Base-by-base conservation (phyloP, 2,113 vertebrate species). In the Crypturellus undulatus region DNA sequence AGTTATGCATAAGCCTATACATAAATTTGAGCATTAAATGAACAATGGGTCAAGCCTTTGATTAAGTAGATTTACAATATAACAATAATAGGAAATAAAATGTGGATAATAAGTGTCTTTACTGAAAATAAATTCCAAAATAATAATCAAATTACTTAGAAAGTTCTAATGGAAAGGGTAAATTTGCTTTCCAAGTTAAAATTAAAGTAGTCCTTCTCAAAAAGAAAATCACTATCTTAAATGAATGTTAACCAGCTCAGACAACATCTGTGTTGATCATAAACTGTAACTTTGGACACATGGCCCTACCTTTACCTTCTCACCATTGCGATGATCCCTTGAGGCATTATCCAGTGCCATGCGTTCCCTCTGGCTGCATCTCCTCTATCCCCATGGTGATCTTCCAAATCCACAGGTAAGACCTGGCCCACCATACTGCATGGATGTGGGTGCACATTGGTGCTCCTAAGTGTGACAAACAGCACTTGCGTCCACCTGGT, bases 61-160 rank as follows among this genome's bases (percentile, higher is more conserved):
- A 84, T 72, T 89, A 56, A 26, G 52, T 49, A 79, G 32, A 69
- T 77, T 91, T 92, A 73, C 32, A 34, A 6, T 22, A 14, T 49
- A 91, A 79, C 22, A 91, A 58, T 14, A 18, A 25, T 3, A 49
- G 67, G 63, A 89, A 92, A 90, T 72, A 75, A 82, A 89, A 93
- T 77, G 20, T 69, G 67, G 26, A 52, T 59, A 79, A 86, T 65
- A 89, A 91, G 87, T 45, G 3, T n/a, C 49, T 79, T 5, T 59
- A 73, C 16, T 79, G 49, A 63, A 91, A 97, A 94, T 72, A 51
- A 70, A 42, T 84, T 95, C 84, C 45, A 76, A 72, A 91, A 65
- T 5, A 79, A 28, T 43, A n/a, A 92, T 43, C 36, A 47, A 56
- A 68, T 65, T 79, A 72, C 84, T 72, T 7, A 75, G 21, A 20